These are phyloP conservation scores for Cataglyphis hispanica DNA, from an alignment of 1,140 invertebrate species.

Conservation along the genomic window DNA sequence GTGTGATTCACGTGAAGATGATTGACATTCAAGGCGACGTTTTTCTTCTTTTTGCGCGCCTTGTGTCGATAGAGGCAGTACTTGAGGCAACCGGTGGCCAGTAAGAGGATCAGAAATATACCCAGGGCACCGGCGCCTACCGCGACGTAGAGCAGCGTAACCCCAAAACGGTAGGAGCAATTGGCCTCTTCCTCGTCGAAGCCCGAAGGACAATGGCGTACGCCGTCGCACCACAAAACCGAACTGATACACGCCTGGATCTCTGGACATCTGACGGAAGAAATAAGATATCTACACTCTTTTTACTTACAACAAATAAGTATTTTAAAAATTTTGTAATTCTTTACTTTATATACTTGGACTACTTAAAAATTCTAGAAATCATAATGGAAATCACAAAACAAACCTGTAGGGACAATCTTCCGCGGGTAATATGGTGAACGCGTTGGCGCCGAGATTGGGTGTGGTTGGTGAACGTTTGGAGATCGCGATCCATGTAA, in stretches of 20 bases:
- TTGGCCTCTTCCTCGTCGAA: slow-evolving; percentile 91
- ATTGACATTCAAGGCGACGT: slow-evolving; percentile 87
- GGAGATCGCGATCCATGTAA: slow-evolving; percentile 93
- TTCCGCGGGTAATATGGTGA: slow-evolving; percentile 88
- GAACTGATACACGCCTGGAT: slow-evolving; percentile 91
- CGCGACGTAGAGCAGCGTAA: slow-evolving; percentile 89
- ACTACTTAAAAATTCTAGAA: neutral
- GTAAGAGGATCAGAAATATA: slow-evolving; percentile 87
- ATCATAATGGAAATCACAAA: neutral
- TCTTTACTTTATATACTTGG: neutral
- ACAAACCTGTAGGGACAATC: slow-evolving; percentile 90
- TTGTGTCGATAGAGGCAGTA: slow-evolving; percentile 88
- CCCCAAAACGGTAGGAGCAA: slow-evolving; percentile 90
- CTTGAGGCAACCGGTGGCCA: slow-evolving; percentile 89
- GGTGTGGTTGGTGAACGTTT: slow-evolving; percentile 88
- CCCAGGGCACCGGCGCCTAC: slow-evolving; percentile 88
- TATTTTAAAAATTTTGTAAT: neutral
- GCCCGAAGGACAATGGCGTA: slow-evolving; percentile 91
- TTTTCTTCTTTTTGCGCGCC: slow-evolving; percentile 89
- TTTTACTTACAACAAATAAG: neutral
- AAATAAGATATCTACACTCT: neutral
- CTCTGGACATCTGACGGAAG: slow-evolving; percentile 89
- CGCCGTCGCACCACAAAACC: slow-evolving; percentile 91
- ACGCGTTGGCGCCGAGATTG: slow-evolving; percentile 82
- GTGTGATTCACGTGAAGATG: slow-evolving; percentile 88